Base-by-base conservation (phyloP, 1,140 invertebrate species). In the Drosophila sulfurigaster region DNA sequence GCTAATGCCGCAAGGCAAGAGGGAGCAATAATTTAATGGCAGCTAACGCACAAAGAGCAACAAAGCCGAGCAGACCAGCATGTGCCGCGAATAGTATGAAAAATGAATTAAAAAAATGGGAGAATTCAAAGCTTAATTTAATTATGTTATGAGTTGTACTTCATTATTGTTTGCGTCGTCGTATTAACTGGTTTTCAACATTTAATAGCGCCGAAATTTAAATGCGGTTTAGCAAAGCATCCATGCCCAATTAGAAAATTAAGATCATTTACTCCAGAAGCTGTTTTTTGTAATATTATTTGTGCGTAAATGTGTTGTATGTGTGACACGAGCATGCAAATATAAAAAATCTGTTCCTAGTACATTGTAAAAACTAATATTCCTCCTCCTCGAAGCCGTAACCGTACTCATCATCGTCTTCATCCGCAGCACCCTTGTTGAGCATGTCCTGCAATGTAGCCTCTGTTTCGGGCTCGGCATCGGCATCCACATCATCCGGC, bases 381-480 rank as follows among this genome's bases (percentile, higher is more conserved):
- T 89, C 83, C 45, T 85, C 78, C 20, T 92, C 91, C n/a, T 92
- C 92, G 74, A 92, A 92, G 7, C 85, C 92, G 52, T 92, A 92
- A 35, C 85, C 85, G 13, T 87, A 92, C 59, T 92, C 83, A 54
- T 92, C 91, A 11, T 88, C 86, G 7, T 91, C 91, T n/a, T 87
- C 83, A 11, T 69, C 86, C 5, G 74, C 83, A 7, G 76, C 82
- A 15, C 88, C 92, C 56, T 82, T 77, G 59, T 93, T 92, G 2
- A 93, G 73, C 91, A 93, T 93, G 49, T 92, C 90, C 20, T 91
- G 82, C 5, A 93, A 71, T 3, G 92, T 91, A 43, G 91, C 91
- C 63, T 92, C 92, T 15, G 81, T 74, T 64, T 92, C 91, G 7
- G 62, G 69, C 32, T 92, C 92, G 13, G 75, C 78, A 1, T 91